phyloP scores from a whole-genome alignment of 2,888 invertebrate genomes.

The Drosophila ezoana region DNA sequence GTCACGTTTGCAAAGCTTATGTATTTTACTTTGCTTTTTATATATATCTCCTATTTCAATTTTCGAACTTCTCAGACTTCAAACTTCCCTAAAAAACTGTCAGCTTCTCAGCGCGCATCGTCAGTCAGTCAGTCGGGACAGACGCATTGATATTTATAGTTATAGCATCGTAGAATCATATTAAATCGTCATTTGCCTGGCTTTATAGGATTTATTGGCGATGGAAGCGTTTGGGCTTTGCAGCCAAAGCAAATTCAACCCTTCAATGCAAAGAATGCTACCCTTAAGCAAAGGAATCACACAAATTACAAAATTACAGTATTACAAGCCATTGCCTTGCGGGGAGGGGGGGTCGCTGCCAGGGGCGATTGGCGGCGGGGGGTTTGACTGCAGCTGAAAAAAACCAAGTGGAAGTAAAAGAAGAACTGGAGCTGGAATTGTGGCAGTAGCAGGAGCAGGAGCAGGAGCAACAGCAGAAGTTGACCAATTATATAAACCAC shows the following conservation, averaged over 20 bases:
- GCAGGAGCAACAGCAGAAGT: conserved; percentile 58
- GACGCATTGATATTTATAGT: no score
- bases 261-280: conserved; percentile 24
- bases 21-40: no score
- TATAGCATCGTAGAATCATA: no score
- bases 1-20: no score
- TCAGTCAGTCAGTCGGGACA: no score
- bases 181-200: background rate
- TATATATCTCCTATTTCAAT: no score
- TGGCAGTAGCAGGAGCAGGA: conserved; percentile 17
- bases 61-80: no score
- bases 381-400: background rate
- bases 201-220: background rate
- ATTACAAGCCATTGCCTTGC: no score
- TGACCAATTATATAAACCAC: conserved; percentile 79
- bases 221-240: background rate
- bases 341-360: background rate
- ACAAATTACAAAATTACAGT: conserved; percentile 12
- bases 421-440: conserved; percentile 4
- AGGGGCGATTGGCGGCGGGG: background rate
- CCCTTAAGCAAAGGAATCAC: conserved; percentile 48
- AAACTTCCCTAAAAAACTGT: no score
- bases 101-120: no score
- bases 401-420: conserved; percentile 1
- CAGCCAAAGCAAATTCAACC: conserved; percentile 6